Base-by-base conservation (phyloP, 1,140 invertebrate species). In the Trichoplusia ni region DNA sequence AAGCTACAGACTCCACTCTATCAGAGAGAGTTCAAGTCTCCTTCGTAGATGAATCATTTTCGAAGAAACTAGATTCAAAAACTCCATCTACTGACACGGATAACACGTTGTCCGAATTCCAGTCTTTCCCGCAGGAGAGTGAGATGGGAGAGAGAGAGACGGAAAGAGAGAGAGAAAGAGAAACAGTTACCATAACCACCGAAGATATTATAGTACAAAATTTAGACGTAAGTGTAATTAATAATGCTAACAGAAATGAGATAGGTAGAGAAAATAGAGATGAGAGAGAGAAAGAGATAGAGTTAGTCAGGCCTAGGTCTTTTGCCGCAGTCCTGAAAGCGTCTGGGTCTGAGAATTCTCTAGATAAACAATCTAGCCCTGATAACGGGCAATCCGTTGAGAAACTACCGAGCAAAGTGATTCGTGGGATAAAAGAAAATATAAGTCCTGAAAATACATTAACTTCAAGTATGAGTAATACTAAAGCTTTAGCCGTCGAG, bases 191-290 rank as follows among this genome's bases (percentile, higher is more conserved):
- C 82, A 71, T 80, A 46, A 79, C 86, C 86, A 90, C 88, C 86
- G 85, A 88, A 82, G 79, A 86, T 58, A 79, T 79, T 69, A 78
- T 86, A 91, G 89, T 90, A 91, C 89, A 90, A 90, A 91, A 82
- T 82, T 83, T 91, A 91, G 86, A 74, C 82, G 79, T 90, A 89
- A 89, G 83, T 68, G 72, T 82, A 74, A 82, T 77, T 49, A 77
- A 67, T 73, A 56, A 40, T 29, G 21, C 19, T n/a, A 38, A 19
- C 4, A 40, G 8, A 53, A 18, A 35, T 51, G 11, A 31, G 47
- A 33, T 51, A 51, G 29, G 14, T 4, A 31, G 11, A 40, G 25
- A 27, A 38, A 19, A 56, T 16, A 38, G 33, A 56, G 19, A 38
- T 2, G 18, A 21, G 35, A 59, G 6, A 0, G 63, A 70, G 0